These are phyloP conservation scores for Stramonita haemastoma DNA, from an alignment of 2,888 invertebrate genomes.

Conservation along the genomic window DNA sequence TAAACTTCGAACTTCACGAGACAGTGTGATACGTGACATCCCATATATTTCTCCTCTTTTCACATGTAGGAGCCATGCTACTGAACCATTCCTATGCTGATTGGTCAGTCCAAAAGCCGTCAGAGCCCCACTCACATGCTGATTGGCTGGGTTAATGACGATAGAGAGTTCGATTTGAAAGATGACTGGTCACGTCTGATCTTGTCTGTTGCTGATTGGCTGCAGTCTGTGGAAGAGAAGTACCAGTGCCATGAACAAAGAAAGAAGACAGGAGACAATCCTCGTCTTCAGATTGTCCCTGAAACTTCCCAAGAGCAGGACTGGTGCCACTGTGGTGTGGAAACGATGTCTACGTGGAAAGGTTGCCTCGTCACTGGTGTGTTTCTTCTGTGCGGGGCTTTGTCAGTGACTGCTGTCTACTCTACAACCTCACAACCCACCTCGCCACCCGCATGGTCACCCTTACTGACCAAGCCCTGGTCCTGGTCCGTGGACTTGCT, in stretches of 20 bases:
- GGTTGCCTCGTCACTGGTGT: not conserved
- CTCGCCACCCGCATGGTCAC: not conserved
- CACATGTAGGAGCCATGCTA: no score
- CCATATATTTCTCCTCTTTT: no score
- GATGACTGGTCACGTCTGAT: not conserved
- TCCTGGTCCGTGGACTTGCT: not conserved
- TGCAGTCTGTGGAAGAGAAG: not conserved
- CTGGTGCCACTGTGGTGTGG: not conserved
- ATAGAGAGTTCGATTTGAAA: not conserved
- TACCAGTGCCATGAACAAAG: not conserved
- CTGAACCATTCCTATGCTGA: conserved; percentile 1
- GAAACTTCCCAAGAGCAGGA: not conserved
- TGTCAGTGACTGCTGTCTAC: not conserved
- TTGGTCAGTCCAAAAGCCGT: not conserved
- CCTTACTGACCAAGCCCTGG: not conserved
- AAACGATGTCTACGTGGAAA: not conserved
- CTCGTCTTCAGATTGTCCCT: not conserved
- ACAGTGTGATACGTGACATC: no score
- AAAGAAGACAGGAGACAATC: not conserved
- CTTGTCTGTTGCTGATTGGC: not conserved
- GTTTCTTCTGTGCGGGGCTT: not conserved
- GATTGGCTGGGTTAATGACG: not conserved
- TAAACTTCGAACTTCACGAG: no score
- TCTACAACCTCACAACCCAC: not conserved
- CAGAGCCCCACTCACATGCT: not conserved